Evolutionary conservation across 2,888 invertebrate species (phyloP).

Genomic region (Philereme vetulata): DNA sequence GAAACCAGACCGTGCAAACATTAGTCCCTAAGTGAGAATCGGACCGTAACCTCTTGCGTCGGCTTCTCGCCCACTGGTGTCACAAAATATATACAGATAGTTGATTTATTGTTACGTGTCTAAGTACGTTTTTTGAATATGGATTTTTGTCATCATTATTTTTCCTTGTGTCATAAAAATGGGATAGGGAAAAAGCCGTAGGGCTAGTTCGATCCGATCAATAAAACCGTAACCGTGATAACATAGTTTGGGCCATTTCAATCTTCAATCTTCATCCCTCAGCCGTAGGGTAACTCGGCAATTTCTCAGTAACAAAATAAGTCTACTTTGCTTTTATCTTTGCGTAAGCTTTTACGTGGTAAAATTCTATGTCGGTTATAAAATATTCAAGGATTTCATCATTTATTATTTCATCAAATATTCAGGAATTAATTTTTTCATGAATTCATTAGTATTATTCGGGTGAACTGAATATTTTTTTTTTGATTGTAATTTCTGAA

Average conservation of each 20-base stretch:
- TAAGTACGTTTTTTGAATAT: background rate
- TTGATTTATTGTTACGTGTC: background rate
- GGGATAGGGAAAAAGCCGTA: background rate
- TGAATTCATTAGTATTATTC: too few relatives aligned
- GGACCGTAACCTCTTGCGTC: too few relatives aligned
- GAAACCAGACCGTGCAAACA: too few relatives aligned
- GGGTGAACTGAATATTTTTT: too few relatives aligned
- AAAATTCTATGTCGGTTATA: background rate
- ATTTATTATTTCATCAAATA: too few relatives aligned
- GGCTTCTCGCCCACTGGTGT: background rate
- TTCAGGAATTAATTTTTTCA: too few relatives aligned
- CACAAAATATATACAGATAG: too few relatives aligned
- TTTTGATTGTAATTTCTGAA: too few relatives aligned
- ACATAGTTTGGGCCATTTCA: constrained; percentile 7
- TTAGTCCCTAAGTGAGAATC: too few relatives aligned
- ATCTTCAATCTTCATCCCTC: constrained; percentile 7
- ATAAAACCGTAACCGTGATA: constrained; percentile 10
- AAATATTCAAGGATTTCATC: too few relatives aligned
- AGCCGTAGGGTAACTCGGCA: background rate
- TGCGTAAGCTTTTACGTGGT: background rate
- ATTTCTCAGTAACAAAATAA: background rate
- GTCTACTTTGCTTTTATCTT: background rate
- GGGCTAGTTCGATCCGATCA: constrained; percentile 5
- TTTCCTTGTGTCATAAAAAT: constrained; percentile 11
- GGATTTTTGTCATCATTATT: background rate